phyloP scores from a whole-genome alignment of 2,113 vertebrate genomes.

The Ranitomeya variabilis region DNA sequence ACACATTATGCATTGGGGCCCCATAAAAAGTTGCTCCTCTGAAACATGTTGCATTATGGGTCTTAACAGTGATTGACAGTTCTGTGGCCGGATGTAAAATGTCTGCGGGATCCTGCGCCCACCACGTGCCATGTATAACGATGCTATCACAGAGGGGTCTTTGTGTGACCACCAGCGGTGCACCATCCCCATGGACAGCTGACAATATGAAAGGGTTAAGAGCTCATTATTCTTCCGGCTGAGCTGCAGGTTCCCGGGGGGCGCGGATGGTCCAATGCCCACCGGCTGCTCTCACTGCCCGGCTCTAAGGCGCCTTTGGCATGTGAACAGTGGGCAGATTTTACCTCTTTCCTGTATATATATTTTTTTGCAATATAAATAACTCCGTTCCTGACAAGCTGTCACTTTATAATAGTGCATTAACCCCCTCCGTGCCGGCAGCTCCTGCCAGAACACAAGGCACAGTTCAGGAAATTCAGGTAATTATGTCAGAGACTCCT shows the following conservation, averaged over 20 bases:
- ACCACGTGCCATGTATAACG: too few species aligned
- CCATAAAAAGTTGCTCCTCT: not conserved
- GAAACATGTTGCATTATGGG: not conserved
- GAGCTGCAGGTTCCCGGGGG: not conserved
- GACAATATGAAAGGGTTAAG: not conserved
- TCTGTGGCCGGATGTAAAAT: not conserved
- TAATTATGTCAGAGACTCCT: constrained; percentile 1
- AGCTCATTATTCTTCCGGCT: not conserved
- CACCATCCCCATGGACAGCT: not conserved
- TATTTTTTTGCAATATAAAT: constrained; percentile 38
- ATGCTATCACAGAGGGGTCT: too few species aligned
- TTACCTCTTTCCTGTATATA: constrained; percentile 12
- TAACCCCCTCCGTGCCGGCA: constrained; percentile 15
- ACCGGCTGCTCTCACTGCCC: not conserved
- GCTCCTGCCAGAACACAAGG: not conserved
- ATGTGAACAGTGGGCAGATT: constrained; percentile 16
- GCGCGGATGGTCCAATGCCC: constrained; percentile 5
- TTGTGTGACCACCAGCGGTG: too few species aligned
- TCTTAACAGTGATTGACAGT: not conserved
- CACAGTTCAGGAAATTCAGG: not conserved
- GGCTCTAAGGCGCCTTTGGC: constrained; percentile 1
- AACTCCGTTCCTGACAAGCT: constrained; percentile 22
- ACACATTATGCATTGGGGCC: too few species aligned
- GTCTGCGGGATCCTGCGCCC: too few species aligned
- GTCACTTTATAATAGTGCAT: constrained; percentile 27